These are phyloP conservation scores for Procambarus clarkii DNA, from an alignment of 1,140 invertebrate species.

Conservation along the genomic window DNA sequence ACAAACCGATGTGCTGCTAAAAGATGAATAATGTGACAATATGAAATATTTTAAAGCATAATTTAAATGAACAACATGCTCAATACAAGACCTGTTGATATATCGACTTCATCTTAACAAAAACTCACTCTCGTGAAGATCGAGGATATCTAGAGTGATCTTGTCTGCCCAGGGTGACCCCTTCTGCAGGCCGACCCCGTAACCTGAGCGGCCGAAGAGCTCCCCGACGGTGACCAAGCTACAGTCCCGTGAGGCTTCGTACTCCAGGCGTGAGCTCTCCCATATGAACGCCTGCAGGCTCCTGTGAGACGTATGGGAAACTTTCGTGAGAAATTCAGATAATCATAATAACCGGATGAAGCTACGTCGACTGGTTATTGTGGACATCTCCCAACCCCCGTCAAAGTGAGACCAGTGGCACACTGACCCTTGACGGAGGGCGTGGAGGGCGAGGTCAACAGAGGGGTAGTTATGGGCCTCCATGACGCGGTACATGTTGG, in stretches of 20 bases:
- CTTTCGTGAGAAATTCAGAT: no score
- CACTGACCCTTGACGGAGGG: slow-evolving; percentile 91
- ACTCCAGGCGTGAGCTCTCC: slow-evolving; percentile 98
- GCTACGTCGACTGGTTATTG: no score
- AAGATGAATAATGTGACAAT: no score
- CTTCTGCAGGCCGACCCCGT: slow-evolving; percentile 96
- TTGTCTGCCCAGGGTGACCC: slow-evolving; percentile 96
- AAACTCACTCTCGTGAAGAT: slow-evolving; percentile 95
- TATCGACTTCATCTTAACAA: no score
- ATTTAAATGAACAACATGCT: no score
- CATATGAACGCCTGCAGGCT: slow-evolving; percentile 99
- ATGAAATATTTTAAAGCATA: no score
- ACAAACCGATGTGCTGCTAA: no score
- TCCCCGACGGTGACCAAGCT: slow-evolving; percentile 98
- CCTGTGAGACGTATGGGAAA: slow-evolving; percentile 76
- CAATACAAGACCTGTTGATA: no score
- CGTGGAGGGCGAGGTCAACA: slow-evolving; percentile 94
- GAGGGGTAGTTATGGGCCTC: slow-evolving; percentile 96
- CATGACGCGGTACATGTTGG: slow-evolving; percentile 99
- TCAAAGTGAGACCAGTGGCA: background rate
- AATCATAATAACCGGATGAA: no score
- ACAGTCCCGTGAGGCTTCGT: slow-evolving; percentile 97
- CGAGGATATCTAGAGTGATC: slow-evolving; percentile 93
- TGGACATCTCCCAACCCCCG: background rate
- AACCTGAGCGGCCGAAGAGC: slow-evolving; percentile 97